These are phyloP conservation scores for Brachionus angularis DNA, from an alignment of 1,140 invertebrate genomes.

Conservation along the genomic window DNA sequence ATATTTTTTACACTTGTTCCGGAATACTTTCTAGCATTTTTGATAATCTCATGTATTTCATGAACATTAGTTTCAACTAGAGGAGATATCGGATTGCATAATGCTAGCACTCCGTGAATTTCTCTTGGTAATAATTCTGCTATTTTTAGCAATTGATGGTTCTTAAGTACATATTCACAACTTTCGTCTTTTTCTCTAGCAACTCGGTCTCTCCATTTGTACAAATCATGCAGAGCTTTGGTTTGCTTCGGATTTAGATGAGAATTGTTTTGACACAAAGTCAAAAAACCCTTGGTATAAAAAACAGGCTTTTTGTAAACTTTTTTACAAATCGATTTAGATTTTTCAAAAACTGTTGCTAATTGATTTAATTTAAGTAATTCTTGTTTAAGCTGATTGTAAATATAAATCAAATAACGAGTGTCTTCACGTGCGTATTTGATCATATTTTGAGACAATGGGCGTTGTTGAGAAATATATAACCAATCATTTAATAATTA, in stretches of 20 bases:
- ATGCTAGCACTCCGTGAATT: slow-evolving; percentile 84
- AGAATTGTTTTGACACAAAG: slow-evolving; percentile 34
- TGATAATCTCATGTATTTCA: slow-evolving; percentile 71
- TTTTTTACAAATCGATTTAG: slow-evolving; percentile 67
- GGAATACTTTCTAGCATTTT: slow-evolving; percentile 66
- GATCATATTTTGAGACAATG: slow-evolving; percentile 75
- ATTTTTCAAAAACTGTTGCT: slow-evolving; percentile 70
- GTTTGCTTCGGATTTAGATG: slow-evolving; percentile 63
- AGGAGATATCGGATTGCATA: slow-evolving; percentile 86
- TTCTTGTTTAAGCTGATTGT: slow-evolving; percentile 73
- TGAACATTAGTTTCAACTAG: slow-evolving; percentile 73
- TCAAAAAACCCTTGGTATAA: slow-evolving; percentile 66
- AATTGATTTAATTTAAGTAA: slow-evolving; percentile 68
- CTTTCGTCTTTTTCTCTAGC: slow-evolving; percentile 88
- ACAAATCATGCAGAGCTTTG: slow-evolving; percentile 74
- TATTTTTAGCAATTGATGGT: slow-evolving; percentile 88
- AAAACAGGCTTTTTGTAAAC: slow-evolving; percentile 75
- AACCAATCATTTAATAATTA: too few relatives aligned
- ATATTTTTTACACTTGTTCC: too few relatives aligned
- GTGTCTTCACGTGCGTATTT: slow-evolving; percentile 89
- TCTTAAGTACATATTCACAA: slow-evolving; percentile 78
- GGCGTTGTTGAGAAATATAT: too few relatives aligned
- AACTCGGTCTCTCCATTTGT: slow-evolving; percentile 77
- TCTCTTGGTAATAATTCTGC: slow-evolving; percentile 84
- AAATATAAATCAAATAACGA: slow-evolving; percentile 88